Percentiles rank a stretch among this genome's conserved stretches.
Evolutionary conservation across 2,797 vertebrate genomes (phyloP).

Genomic region (Oophaga sylvatica): DNA sequence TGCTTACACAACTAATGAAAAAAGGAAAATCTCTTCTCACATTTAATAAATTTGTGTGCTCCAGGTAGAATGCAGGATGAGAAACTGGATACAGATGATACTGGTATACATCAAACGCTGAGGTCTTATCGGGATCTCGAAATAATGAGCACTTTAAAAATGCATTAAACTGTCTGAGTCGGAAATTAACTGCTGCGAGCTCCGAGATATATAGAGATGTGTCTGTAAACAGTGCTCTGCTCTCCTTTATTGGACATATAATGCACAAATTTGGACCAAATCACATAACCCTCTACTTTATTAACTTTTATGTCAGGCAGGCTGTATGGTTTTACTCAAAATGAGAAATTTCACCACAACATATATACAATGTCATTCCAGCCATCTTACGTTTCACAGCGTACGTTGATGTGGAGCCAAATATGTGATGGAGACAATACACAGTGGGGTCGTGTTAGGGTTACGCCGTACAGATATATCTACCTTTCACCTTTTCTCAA

Average conservation of each 20-base stretch:
- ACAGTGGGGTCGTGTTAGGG: not conserved
- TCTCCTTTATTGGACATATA: constrained; percentile 5
- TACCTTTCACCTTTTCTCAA: no score
- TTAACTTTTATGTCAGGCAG: not conserved
- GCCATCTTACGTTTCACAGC: no score
- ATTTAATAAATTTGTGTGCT: constrained; percentile 47
- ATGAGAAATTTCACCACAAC: not conserved
- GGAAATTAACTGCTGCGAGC: constrained; percentile 16
- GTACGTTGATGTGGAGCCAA: not conserved
- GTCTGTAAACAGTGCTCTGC: constrained; percentile 26
- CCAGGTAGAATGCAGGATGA: constrained; percentile 3
- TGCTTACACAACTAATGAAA: constrained; percentile 42
- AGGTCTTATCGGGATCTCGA: constrained; percentile 40
- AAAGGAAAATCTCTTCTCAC: not conserved
- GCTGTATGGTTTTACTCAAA: constrained; percentile 14
- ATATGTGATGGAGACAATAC: not conserved
- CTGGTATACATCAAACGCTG: constrained; percentile 15
- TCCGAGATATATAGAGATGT: constrained; percentile 17
- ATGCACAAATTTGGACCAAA: not conserved
- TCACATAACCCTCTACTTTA: not conserved
- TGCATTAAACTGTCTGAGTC: constrained; percentile 41
- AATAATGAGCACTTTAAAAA: constrained; percentile 47
- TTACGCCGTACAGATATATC: not conserved
- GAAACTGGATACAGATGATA: constrained; percentile 15
- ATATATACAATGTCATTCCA: not conserved